Conservation (phyloP, 1,140 invertebrate genomes). For the Lutraria rhynchaena region DNA sequence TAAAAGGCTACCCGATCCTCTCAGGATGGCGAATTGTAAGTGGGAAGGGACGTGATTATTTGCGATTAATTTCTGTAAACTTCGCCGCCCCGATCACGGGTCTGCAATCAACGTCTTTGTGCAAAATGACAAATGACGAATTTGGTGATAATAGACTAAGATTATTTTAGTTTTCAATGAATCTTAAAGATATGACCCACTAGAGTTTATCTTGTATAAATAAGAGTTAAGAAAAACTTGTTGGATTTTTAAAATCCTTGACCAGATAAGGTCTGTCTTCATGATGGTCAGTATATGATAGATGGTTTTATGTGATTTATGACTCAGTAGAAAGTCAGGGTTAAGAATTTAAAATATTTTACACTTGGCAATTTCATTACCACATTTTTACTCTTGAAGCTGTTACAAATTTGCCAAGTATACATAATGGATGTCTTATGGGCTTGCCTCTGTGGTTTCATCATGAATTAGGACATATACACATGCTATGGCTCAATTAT, state of each 20-base stretch:
- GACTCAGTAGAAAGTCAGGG: conserved; percentile 6
- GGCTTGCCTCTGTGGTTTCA: too few species aligned
- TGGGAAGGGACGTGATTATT: conserved; percentile 60
- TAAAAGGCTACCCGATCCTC: conserved; percentile 48
- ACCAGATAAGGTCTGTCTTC: conserved; percentile 40
- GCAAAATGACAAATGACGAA: conserved; percentile 58
- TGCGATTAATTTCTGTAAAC: conserved; percentile 60
- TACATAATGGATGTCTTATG: too few species aligned
- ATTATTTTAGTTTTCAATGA: conserved; percentile 61
- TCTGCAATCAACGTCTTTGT: conserved; percentile 60
- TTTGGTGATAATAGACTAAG: conserved; percentile 53
- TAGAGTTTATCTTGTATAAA: conserved; percentile 48
- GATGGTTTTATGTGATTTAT: neutral
- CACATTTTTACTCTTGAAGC: too few species aligned
- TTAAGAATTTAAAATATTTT: conserved; percentile 30
- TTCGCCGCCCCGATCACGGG: conserved; percentile 58
- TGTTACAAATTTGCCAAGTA: too few species aligned
- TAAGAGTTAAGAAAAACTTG: conserved; percentile 50
- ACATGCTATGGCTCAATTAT: too few species aligned
- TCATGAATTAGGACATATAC: too few species aligned
- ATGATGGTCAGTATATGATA: conserved; percentile 23
- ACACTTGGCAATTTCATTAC: too few species aligned
- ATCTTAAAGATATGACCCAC: conserved; percentile 52
- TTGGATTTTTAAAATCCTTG: conserved; percentile 50
- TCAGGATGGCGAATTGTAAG: conserved; percentile 37